Conservation (phyloP, 2,888 invertebrate genomes). For the Hemistola chrysoprasaria region DNA sequence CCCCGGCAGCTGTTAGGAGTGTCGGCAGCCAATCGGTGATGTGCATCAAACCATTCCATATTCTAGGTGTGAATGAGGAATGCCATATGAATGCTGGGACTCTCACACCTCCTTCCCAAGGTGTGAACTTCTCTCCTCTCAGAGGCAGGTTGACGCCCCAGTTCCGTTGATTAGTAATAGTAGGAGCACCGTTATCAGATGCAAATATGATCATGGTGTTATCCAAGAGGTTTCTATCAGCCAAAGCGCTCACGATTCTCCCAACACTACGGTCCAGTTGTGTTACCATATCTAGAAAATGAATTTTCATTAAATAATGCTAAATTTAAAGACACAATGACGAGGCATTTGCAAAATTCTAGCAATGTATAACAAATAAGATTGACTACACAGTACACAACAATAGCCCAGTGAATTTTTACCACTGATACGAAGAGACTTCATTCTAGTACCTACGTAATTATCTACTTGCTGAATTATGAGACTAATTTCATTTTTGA, state of each 20-base stretch:
- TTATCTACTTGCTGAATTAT: too few relatives aligned
- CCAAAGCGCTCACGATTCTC: constrained; percentile 86
- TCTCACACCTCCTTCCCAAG: constrained; percentile 93
- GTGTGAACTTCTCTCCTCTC: constrained; percentile 89
- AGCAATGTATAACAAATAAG: too few relatives aligned
- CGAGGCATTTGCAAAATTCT: too few relatives aligned
- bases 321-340: too few relatives aligned
- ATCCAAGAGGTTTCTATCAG: constrained; percentile 85
- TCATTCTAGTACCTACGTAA: too few relatives aligned
- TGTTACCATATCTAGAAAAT: constrained; percentile 83
- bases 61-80: constrained; percentile 81
- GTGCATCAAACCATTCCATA: constrained; percentile 85
- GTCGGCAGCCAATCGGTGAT: constrained; percentile 94
- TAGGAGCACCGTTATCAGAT: constrained; percentile 94
- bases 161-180: constrained; percentile 87
- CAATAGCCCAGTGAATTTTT: too few relatives aligned
- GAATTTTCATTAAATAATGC: too few relatives aligned
- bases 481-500: too few relatives aligned
- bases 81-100: constrained; percentile 89
- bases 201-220: constrained; percentile 94
- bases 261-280: constrained; percentile 92
- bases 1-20: constrained; percentile 69
- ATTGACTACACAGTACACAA: too few relatives aligned
- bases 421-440: too few relatives aligned
- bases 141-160: constrained; percentile 90